These are phyloP conservation scores for Peromyscus californicus DNA, from an alignment of 2,113 vertebrate species.

Conservation along the genomic window DNA sequence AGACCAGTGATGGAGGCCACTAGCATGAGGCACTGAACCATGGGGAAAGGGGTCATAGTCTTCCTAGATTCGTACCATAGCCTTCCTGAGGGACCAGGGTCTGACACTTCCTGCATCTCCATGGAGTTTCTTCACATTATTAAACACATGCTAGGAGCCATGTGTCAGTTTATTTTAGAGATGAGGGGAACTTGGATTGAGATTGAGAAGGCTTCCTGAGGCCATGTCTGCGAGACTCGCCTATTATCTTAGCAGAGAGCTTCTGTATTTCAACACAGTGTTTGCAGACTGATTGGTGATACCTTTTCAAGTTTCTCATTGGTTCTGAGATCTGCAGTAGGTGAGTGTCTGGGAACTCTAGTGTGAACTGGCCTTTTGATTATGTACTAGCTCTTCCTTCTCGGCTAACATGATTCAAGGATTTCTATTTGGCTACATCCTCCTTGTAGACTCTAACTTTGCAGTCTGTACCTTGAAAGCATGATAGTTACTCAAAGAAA, in stretches of 20 bases:
- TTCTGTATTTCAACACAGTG: not conserved
- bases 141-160: not conserved
- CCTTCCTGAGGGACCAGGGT: not conserved
- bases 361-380: conserved; percentile 21
- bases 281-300: not conserved
- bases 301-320: conserved; percentile 15
- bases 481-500: not conserved
- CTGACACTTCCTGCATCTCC: not conserved
- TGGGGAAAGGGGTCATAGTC: not conserved
- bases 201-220: not conserved
- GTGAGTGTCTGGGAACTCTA: not conserved
- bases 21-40: not conserved
- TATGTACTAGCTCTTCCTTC: conserved; percentile 23
- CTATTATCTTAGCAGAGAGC: not conserved
- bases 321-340: conserved; percentile 31
- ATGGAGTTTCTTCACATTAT: not conserved
- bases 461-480: not conserved
- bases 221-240: not conserved
- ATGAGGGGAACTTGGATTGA: not conserved
- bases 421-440: not conserved
- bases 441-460: not conserved
- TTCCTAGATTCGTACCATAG: not conserved
- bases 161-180: conserved; percentile 18
- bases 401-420: conserved; percentile 18
- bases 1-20: not conserved